Base-by-base conservation (phyloP, 2,888 invertebrate genomes). In the Sinodicranocentrus sp. region DNA sequence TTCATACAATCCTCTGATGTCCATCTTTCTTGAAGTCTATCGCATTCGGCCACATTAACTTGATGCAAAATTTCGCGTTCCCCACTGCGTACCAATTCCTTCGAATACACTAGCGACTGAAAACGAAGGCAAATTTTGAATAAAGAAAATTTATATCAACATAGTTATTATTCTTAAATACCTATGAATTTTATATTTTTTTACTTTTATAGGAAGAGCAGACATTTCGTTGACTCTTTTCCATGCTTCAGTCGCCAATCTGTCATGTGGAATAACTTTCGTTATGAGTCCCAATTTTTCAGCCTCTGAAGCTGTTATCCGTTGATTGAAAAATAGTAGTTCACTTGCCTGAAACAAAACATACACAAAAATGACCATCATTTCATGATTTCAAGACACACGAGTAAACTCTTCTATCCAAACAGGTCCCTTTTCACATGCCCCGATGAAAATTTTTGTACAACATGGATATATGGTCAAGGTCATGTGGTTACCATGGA, bases 301-400 rank as follows among this genome's bases (percentile, higher is more conserved):
- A 0, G 98, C 98, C 91, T 98, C 97, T 73, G 92, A 89, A 0
- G 97, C 96, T 26, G 93, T 92, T 90, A 98, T 92, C 91, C 94
- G 96, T 88, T 95, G 92, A 89, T 95, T 95, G 87, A 96, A 94
- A 76, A 92, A 90, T 21, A 94, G 90, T 88, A 94, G 89, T 88
- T 93, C 92, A 87, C 90, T 91, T 0, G 93, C 93, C 92, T 92
- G n/a, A 75, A 15, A 48, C 52, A 68, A 57, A 68, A n/a, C n/a
- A n/a, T n/a, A n/a, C n/a, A n/a, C n/a, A n/a, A n/a, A n/a, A n/a
- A n/a, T n/a, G n/a, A n/a, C n/a, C n/a, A n/a, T n/a, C n/a, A n/a
- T n/a, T n/a, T n/a, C n/a, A n/a, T n/a, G n/a, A n/a, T n/a, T n/a
- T n/a, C n/a, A n/a, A n/a, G n/a, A n/a, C n/a, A n/a, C n/a, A n/a